Conservation (phyloP, 1,140 invertebrate genomes). For the Drosophila albomicans region DNA sequence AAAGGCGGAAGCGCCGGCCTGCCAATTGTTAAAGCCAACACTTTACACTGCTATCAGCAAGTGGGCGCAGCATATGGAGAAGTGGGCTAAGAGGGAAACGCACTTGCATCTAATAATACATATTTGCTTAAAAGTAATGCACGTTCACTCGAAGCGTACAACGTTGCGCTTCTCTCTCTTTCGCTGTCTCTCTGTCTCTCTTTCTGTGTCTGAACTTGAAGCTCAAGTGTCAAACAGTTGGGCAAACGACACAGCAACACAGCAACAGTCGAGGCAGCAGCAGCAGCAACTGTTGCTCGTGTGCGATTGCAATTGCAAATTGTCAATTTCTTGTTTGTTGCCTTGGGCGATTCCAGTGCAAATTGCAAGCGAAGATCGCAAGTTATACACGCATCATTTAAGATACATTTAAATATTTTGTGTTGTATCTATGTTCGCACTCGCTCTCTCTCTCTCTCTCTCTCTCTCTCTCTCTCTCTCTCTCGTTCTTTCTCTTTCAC, state of each 20-base stretch:
- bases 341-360: constrained; percentile 34
- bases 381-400: neutral
- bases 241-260: constrained; percentile 17
- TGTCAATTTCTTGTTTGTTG: constrained; percentile 43
- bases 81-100: constrained; percentile 3
- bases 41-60: constrained; percentile 31
- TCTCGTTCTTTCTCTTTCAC: neutral
- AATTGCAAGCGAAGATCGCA: constrained; percentile 46
- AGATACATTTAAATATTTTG: constrained; percentile 10
- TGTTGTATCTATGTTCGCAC: neutral
- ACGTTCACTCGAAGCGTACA: constrained; percentile 13
- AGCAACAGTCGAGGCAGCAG: too few species aligned
- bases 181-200: neutral
- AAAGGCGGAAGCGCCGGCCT: constrained; percentile 57
- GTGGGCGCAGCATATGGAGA: neutral
- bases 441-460: constrained; percentile 1
- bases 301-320: constrained; percentile 21
- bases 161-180: neutral
- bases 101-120: constrained; percentile 17
- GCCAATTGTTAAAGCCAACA: constrained; percentile 69
- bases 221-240: constrained; percentile 25
- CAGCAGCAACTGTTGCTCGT: constrained; percentile 21
- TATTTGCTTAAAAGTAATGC: constrained; percentile 34
- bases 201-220: constrained; percentile 31
- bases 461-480: neutral